Evolutionary conservation across 2,113 vertebrate genomes (phyloP).

Genomic region (Corydoras maculifer): DNA sequence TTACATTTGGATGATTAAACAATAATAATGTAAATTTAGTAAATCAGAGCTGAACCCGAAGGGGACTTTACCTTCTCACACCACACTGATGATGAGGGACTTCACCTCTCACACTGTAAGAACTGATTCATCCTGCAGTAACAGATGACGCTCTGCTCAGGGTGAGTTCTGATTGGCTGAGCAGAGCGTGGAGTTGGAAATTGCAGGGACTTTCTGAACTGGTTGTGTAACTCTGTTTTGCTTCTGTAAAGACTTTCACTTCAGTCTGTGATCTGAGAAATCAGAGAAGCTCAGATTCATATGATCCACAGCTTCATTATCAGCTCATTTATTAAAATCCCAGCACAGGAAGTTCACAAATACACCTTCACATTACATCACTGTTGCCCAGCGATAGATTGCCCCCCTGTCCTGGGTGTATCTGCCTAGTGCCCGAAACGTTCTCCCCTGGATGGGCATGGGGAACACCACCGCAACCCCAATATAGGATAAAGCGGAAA

Average conservation of each 20-base stretch:
- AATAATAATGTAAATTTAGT: no score
- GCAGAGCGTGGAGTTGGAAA: not conserved
- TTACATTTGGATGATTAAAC: no score
- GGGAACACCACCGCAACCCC: no score
- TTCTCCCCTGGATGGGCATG: no score
- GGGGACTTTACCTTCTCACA: not conserved
- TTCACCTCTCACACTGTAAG: not conserved
- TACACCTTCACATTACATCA: no score
- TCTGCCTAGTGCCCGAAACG: no score
- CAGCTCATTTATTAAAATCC: no score
- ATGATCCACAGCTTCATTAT: slow-evolving; percentile 6
- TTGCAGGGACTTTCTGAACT: slow-evolving; percentile 2
- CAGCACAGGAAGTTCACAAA: no score
- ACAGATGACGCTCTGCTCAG: not conserved
- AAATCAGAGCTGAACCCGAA: no score
- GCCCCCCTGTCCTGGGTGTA: no score
- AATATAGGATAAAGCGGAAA: no score
- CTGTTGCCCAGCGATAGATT: no score
- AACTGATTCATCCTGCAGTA: not conserved
- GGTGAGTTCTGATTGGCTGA: slow-evolving; percentile 23
- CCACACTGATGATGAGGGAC: not conserved
- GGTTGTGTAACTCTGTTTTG: not conserved
- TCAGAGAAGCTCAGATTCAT: not conserved
- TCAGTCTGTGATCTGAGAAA: slow-evolving; percentile 3
- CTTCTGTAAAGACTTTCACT: slow-evolving; percentile 12